Conservation (phyloP, 37 sponge, comb jelly and placozoan genomes). For the Aplysina aerophoba region DNA sequence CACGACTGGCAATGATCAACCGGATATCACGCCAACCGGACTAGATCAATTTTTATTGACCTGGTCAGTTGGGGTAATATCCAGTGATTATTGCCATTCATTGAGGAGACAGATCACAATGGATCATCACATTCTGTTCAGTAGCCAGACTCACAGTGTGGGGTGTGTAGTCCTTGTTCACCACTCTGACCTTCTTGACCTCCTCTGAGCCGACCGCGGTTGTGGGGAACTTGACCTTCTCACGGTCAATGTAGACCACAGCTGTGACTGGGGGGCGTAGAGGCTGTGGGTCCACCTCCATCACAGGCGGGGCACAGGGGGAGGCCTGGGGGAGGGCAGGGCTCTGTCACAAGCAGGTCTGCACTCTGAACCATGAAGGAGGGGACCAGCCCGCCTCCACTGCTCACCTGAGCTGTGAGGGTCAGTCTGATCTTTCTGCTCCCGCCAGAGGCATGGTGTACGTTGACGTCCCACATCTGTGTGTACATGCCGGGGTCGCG, state of each 20-base stretch:
- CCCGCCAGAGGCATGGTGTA: not conserved
- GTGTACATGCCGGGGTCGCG: conserved; percentile 46
- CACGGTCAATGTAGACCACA: conserved; percentile 53
- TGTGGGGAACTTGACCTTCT: conserved; percentile 48
- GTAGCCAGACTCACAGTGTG: conserved; percentile 28
- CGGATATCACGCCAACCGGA: too few species aligned
- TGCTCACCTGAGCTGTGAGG: not conserved
- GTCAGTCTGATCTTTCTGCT: not conserved
- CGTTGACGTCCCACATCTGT: conserved; percentile 63
- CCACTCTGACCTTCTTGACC: conserved; percentile 50
- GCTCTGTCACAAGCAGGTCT: not conserved
- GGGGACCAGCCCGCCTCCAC: not conserved
- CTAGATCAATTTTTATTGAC: too few species aligned
- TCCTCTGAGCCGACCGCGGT: conserved; percentile 35
- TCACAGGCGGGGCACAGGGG: not conserved
- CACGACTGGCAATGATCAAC: too few species aligned
- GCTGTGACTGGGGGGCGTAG: not conserved
- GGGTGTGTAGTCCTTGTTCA: conserved; percentile 41
- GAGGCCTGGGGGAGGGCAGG: not conserved
- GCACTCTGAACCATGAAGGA: not conserved
- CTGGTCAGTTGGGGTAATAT: too few species aligned
- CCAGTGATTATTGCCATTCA: not conserved
- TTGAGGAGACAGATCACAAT: not conserved
- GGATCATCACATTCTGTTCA: not conserved
- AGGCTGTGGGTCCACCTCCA: not conserved